phyloP scores from a whole-genome alignment of 2,888 invertebrate genomes.

The Agriotes lineatus region DNA sequence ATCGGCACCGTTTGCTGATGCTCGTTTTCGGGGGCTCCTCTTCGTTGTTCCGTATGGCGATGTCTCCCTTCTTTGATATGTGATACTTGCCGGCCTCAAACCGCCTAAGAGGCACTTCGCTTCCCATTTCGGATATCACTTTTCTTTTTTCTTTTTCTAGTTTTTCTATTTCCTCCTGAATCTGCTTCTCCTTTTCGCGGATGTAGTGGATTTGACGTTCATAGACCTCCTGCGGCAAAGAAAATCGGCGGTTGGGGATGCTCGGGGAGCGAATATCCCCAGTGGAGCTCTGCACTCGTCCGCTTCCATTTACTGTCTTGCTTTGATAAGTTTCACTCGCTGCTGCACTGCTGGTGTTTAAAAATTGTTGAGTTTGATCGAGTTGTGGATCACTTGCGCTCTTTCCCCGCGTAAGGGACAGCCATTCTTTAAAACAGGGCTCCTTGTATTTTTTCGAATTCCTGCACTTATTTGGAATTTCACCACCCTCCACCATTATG shows the following conservation, averaged over 20 bases:
- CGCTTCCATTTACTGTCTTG: conserved; percentile 33
- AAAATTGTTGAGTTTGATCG: conserved; percentile 15
- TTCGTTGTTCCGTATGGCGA: conserved; percentile 57
- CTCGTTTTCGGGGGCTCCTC: conserved; percentile 44
- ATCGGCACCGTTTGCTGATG: conserved; percentile 61
- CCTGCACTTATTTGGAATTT: not conserved
- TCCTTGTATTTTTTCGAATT: not conserved
- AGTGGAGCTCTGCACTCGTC: conserved; percentile 30
- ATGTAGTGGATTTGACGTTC: conserved; percentile 76
- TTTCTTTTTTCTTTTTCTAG: conserved; percentile 71
- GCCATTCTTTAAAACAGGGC: conserved; percentile 69
- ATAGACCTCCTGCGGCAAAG: conserved; percentile 75
- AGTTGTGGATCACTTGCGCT: conserved; percentile 52
- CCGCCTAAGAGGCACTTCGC: conserved; percentile 64
- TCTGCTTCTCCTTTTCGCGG: conserved; percentile 75
- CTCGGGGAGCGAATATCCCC: conserved; percentile 32
- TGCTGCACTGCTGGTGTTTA: conserved; percentile 11
- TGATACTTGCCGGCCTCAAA: conserved; percentile 67
- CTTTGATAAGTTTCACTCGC: conserved; percentile 31
- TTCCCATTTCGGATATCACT: conserved; percentile 60
- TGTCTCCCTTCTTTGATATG: conserved; percentile 68
- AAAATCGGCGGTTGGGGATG: conserved; percentile 66
- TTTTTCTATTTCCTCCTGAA: conserved; percentile 74
- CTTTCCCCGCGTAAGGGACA: conserved; percentile 65
- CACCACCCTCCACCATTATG: not conserved